These are phyloP conservation scores for Leptosomus discolor DNA, from an alignment of 2,113 vertebrate species.

Conservation along the genomic window DNA sequence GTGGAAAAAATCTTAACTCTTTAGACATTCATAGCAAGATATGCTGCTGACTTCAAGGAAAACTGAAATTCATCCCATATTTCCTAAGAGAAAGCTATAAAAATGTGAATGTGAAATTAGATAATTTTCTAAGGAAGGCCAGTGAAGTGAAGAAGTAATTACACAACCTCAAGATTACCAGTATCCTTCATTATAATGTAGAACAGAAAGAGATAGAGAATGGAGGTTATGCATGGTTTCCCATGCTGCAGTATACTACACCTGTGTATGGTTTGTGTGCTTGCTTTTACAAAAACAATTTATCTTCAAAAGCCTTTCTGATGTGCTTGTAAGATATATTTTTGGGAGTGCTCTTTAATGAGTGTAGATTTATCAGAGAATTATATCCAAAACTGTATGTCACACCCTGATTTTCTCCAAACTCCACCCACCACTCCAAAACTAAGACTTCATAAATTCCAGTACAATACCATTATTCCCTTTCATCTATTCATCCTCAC, in stretches of 20 bases:
- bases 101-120: neutral
- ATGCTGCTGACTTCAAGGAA: neutral
- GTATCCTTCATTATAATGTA: neutral
- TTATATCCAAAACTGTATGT: neutral
- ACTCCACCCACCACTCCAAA: neutral
- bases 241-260: neutral
- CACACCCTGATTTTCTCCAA: accelerated
- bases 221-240: neutral
- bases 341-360: neutral
- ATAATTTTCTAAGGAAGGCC: neutral
- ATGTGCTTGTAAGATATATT: neutral
- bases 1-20: neutral
- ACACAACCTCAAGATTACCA: neutral
- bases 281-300: neutral
- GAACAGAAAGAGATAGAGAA: neutral
- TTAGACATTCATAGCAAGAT: neutral
- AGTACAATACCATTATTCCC: neutral
- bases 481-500: neutral
- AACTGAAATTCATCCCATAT: neutral
- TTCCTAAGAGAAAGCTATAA: neutral
- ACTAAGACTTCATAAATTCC: neutral
- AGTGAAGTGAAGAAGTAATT: neutral
- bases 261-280: neutral
- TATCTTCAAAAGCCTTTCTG: neutral
- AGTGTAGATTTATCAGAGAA: neutral